Conservation (phyloP, 2,797 vertebrate genomes). For the Sebastes alutus region DNA sequence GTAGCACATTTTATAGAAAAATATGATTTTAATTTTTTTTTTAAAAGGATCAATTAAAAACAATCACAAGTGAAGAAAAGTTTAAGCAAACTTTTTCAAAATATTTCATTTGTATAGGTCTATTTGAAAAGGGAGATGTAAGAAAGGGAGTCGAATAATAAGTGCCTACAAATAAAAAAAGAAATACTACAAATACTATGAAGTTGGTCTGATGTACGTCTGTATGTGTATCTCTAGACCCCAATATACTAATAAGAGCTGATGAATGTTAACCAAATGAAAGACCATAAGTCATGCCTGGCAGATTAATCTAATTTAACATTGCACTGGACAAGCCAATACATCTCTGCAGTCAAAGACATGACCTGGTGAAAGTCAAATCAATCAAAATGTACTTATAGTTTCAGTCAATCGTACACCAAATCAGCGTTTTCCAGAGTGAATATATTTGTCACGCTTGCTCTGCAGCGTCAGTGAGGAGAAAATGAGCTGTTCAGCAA, state of each 20-base stretch:
- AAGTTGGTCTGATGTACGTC: background rate
- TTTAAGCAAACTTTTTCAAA: background rate
- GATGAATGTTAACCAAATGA: too few relatives aligned
- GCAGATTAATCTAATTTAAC: background rate
- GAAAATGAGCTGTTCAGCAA: too few relatives aligned
- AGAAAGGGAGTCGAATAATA: background rate
- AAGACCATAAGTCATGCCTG: background rate
- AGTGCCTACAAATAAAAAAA: background rate
- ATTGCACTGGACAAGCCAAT: background rate
- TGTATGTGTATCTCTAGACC: background rate
- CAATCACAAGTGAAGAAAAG: background rate
- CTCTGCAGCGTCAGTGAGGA: background rate
- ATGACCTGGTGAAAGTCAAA: background rate
- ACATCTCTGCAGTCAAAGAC: background rate
- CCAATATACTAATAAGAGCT: background rate
- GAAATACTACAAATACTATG: background rate
- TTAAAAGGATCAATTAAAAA: background rate
- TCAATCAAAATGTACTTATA: background rate
- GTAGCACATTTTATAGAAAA: background rate
- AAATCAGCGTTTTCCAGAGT: background rate
- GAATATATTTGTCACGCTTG: background rate
- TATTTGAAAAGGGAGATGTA: background rate
- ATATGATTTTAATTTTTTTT: too few relatives aligned
- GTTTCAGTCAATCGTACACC: background rate
- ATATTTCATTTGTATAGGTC: background rate